Evolutionary conservation across 2,888 invertebrate species (phyloP).

Genomic region (Archips xylosteana): DNA sequence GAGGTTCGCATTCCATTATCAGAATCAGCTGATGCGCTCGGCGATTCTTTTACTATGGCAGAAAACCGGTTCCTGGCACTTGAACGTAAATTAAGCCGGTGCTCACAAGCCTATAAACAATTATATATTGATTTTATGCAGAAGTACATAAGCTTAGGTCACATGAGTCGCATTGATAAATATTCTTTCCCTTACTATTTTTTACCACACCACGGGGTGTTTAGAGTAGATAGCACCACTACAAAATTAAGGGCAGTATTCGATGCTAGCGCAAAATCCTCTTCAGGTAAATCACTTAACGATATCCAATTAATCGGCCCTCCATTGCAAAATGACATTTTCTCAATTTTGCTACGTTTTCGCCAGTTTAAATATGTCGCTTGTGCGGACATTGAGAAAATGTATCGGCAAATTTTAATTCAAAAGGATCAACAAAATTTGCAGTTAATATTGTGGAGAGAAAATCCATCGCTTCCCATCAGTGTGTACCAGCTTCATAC

Average conservation of each 20-base stretch:
- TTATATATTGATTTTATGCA: too few species aligned
- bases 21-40: slow-evolving; percentile 42
- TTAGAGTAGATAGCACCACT: slow-evolving; percentile 37
- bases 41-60: slow-evolving; percentile 43
- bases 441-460: slow-evolving; percentile 57
- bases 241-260: slow-evolving; percentile 46
- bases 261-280: slow-evolving; percentile 42
- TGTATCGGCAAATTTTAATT: slow-evolving; percentile 53
- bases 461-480: slow-evolving; percentile 45
- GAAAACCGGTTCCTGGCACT: slow-evolving; percentile 42
- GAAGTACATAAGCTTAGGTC: slow-evolving; percentile 41
- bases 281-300: slow-evolving; percentile 46
- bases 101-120: slow-evolving; percentile 35
- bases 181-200: slow-evolving; percentile 41
- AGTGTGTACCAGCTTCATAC: slow-evolving; percentile 50
- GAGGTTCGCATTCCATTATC: slow-evolving; percentile 44
- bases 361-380: slow-evolving; percentile 47
- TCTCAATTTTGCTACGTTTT: slow-evolving; percentile 47
- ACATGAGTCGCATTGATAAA: slow-evolving; percentile 42
- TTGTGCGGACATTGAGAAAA: slow-evolving; percentile 52
- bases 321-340: slow-evolving; percentile 49
- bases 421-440: slow-evolving; percentile 48
- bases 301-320: slow-evolving; percentile 50
- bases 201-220: slow-evolving; percentile 45
- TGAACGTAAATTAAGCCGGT: slow-evolving; percentile 42